Percentiles rank a stretch among this genome's conserved stretches.
Evolutionary conservation across 2,797 vertebrate species (phyloP).

Genomic region (Syndactyla subalaris): DNA sequence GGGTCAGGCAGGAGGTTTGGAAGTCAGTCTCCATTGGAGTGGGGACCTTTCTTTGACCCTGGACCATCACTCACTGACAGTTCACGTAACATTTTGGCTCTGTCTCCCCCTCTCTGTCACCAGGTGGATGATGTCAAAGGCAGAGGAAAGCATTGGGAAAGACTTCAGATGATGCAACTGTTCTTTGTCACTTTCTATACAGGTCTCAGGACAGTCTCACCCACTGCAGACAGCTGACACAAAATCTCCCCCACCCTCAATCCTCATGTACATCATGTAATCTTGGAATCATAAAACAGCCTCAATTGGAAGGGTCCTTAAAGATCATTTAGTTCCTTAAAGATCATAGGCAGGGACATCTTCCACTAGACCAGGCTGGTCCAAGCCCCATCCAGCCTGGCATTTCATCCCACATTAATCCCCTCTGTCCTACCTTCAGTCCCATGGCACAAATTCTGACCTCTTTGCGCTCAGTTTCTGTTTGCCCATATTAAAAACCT

Average conservation of each 20-base stretch:
- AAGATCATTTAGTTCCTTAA: background rate
- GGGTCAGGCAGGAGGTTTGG: background rate
- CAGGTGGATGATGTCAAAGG: background rate
- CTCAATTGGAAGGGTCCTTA: background rate
- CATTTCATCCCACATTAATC: background rate
- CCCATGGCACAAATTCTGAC: background rate
- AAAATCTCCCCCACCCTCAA: background rate
- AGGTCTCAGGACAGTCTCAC: background rate
- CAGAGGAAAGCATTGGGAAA: background rate
- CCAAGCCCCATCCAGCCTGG: background rate
- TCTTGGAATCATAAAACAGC: background rate
- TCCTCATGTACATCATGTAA: background rate
- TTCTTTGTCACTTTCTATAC: background rate
- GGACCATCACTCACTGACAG: rapidly evolving
- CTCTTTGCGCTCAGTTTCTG: background rate
- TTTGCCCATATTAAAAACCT: background rate
- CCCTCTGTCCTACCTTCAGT: background rate
- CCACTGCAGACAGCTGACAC: background rate
- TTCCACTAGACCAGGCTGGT: background rate
- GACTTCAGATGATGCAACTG: background rate
- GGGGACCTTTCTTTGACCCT: background rate
- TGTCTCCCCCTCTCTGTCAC: background rate
- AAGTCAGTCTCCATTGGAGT: background rate
- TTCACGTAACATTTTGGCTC: background rate
- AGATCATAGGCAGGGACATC: background rate